Evolutionary conservation across 2,797 vertebrate species (phyloP), one percentile per base, ranked within the genome.

Genomic region (Bradypodion ventrale): DNA sequence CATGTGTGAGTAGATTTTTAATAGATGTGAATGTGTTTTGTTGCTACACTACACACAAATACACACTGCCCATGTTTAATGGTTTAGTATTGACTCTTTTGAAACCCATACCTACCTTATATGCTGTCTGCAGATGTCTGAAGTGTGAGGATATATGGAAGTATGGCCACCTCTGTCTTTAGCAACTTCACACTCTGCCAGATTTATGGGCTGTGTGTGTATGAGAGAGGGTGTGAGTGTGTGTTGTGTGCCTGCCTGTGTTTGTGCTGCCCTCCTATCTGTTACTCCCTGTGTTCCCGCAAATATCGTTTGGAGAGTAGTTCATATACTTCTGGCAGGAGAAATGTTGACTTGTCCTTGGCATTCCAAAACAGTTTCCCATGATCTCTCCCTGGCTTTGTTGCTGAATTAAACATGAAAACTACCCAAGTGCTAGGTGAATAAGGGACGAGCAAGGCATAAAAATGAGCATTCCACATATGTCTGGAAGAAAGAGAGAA

Each of bases 281-380:
- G 7, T 56, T 81, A 80, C 37, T 80, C 65, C 68, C 46, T 63
- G 35, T 52, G 52, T 80, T 68, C 78, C 69, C 40, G 32, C 56
- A 1, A 32, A 79, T 63, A 66, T 70, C 70, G 78, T 72, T 81
- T 81, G 68, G 66, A 81, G 49, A 80, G 29, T 21, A 69, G 49
- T 44, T 62, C 70, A 46, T 37, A 35, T 62, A 16, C 59, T 7
- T 27, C n/a, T 62, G 80, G 56, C 80, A 46, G 70, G 56, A 27
- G 63, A 74, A 82, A 56, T 74, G 44, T 49, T 35, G 40, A 44
- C 42, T 74, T 27, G 70, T 62, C 80, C 80, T 82, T 82, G 80
- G 42, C 40, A 82, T 46, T 46, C 70, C 59, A 49, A 46, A 65
- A n/a, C 27, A 1, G n/a, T 32, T 78, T 65, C 77, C 62, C 77